A percentile compares a stretch with the other conserved stretches of the same genome.
phyloP scores from a whole-genome alignment of 2,888 invertebrate species.

The Cantharis nigra region DNA sequence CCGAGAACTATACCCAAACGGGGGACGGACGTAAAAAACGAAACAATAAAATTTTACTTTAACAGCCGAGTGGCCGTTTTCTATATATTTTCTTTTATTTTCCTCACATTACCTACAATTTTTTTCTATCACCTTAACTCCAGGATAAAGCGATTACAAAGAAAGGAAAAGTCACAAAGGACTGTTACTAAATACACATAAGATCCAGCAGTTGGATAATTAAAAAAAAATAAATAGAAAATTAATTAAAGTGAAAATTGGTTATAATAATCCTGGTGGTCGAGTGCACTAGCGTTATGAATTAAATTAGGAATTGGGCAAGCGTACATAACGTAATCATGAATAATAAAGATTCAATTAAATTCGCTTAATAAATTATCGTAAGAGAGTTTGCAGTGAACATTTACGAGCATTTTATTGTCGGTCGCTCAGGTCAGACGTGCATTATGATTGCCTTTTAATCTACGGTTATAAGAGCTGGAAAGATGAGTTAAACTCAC shows the following conservation, averaged over 20 bases:
- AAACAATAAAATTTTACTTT: not conserved
- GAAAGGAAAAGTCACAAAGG: not conserved
- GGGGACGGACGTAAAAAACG: not conserved
- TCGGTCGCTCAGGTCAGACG: conserved; percentile 29
- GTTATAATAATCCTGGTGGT: conserved; percentile 7
- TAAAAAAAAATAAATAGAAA: not conserved
- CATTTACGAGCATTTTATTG: conserved; percentile 40
- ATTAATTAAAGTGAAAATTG: not conserved
- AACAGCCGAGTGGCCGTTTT: not conserved
- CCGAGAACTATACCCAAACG: not conserved
- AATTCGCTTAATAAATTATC: conserved; percentile 44
- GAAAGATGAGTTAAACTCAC: conserved; percentile 27
- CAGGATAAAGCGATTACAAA: not conserved
- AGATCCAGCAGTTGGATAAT: not conserved
- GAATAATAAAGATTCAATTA: conserved; percentile 48
- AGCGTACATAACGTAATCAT: conserved; percentile 34
- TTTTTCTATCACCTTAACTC: not conserved
- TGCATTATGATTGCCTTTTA: conserved; percentile 26
- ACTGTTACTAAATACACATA: not conserved
- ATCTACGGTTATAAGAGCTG: conserved; percentile 10
- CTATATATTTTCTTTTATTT: not conserved
- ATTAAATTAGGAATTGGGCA: conserved; percentile 16
- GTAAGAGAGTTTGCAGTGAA: conserved; percentile 33
- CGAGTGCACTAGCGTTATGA: conserved; percentile 3
- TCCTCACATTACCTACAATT: not conserved